Conservation (phyloP, 2,888 invertebrate species). For the Agrochola macilenta region DNA sequence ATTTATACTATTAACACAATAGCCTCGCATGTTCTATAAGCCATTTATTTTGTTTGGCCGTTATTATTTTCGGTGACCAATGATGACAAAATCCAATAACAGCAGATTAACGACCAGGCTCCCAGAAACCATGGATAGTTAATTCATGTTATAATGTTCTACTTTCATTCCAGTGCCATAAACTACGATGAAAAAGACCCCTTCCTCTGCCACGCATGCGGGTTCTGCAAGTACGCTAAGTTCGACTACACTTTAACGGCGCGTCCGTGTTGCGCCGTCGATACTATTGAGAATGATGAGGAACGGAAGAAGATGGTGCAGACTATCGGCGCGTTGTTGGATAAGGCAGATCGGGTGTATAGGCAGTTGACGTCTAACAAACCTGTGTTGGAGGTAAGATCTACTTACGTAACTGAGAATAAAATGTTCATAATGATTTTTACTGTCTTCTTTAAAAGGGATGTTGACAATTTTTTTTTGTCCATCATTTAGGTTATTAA, state of each 20-base stretch:
- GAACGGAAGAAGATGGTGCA: slow-evolving; percentile 98
- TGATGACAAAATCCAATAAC: too few relatives aligned
- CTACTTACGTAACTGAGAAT: too few relatives aligned
- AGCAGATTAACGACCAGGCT: too few relatives aligned
- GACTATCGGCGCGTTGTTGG: slow-evolving; percentile 96
- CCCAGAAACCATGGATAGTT: too few relatives aligned
- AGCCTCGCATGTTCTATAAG: too few relatives aligned
- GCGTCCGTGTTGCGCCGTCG: slow-evolving; percentile 98
- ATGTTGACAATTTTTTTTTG: too few relatives aligned
- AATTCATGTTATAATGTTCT: background rate
- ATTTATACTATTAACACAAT: too few relatives aligned
- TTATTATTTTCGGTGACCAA: too few relatives aligned
- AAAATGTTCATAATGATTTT: too few relatives aligned
- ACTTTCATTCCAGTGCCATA: slow-evolving; percentile 93
- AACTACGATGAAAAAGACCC: slow-evolving; percentile 99
- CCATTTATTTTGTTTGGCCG: too few relatives aligned
- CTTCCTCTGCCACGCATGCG: slow-evolving; percentile 99
- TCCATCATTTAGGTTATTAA: too few relatives aligned
- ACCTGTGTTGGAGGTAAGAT: slow-evolving; percentile 94
- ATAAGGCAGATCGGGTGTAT: slow-evolving; percentile 98
- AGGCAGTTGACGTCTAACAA: slow-evolving; percentile 97
- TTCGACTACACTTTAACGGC: slow-evolving; percentile 98
- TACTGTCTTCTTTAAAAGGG: too few relatives aligned
- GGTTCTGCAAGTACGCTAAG: slow-evolving; percentile 99
- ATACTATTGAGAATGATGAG: slow-evolving; percentile 99